Conservation (phyloP, 2,888 invertebrate species). For the Thecocarcelia acutangulata region DNA sequence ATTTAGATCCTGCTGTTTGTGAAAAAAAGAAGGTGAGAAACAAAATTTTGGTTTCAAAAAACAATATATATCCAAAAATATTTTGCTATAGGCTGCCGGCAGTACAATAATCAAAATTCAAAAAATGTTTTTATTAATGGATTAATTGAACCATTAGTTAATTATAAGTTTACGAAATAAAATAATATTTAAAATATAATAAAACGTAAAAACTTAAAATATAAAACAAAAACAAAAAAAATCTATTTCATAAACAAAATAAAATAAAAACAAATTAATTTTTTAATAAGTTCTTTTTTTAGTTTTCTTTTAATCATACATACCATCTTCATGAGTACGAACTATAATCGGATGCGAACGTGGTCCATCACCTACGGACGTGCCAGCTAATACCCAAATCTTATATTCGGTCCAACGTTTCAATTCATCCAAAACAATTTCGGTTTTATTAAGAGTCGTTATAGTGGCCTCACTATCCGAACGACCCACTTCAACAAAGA, state of each 20-base stretch:
- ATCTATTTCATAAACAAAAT: constrained; percentile 6
- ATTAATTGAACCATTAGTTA: constrained; percentile 41
- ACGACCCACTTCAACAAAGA: constrained; percentile 91
- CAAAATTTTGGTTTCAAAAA: constrained; percentile 52
- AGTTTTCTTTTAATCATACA: constrained; percentile 82
- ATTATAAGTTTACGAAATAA: constrained; percentile 29
- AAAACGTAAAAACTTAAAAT: constrained; percentile 18
- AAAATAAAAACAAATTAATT: constrained; percentile 33
- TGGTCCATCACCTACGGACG: constrained; percentile 97
- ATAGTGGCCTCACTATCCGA: constrained; percentile 92
- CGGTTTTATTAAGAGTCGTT: constrained; percentile 89
- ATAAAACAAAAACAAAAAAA: constrained; percentile 6
- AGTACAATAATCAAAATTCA: constrained; percentile 65
- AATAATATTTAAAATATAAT: constrained; percentile 8
- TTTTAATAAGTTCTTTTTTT: constrained; percentile 25
- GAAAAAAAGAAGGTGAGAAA: constrained; percentile 45
- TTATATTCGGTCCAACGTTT: constrained; percentile 98
- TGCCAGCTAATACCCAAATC: constrained; percentile 97
- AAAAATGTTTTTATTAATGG: constrained; percentile 50
- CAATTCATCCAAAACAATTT: constrained; percentile 92
- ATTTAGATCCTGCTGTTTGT: constrained; percentile 60
- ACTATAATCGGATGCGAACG: constrained; percentile 94
- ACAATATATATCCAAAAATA: constrained; percentile 64
- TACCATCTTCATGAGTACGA: constrained; percentile 99
- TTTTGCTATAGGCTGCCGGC: constrained; percentile 55